phyloP scores from a whole-genome alignment of 2,797 vertebrate species.

The Agapornis canus region DNA sequence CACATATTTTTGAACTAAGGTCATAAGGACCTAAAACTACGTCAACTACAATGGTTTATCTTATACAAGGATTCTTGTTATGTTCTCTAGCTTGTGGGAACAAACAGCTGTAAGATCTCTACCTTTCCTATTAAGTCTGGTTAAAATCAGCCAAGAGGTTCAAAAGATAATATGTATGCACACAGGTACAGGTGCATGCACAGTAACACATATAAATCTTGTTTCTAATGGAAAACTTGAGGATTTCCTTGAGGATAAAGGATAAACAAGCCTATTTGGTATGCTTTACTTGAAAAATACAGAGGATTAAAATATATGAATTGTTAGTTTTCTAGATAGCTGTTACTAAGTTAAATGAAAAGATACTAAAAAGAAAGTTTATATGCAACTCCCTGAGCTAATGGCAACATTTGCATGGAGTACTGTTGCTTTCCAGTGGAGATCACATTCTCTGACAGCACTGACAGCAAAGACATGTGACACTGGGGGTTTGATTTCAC shows the following conservation, averaged over 20 bases:
- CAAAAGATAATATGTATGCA: not conserved
- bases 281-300: not conserved
- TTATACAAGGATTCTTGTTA: too few relatives aligned
- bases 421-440: not conserved
- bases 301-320: not conserved
- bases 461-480: not conserved
- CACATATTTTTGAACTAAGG: too few relatives aligned
- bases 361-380: not conserved
- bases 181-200: not conserved
- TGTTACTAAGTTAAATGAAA: not conserved
- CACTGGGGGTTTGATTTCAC: not conserved
- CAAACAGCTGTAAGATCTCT: not conserved
- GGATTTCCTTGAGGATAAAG: not conserved
- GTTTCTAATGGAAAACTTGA: not conserved
- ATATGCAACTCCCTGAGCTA: not conserved
- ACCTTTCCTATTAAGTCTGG: not conserved
- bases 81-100: not conserved
- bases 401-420: not conserved
- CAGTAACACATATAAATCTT: not conserved
- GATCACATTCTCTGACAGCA: not conserved
- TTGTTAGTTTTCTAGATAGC: not conserved
- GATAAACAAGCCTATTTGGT: not conserved
- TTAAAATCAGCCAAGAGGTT: not conserved
- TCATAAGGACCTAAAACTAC: too few relatives aligned
- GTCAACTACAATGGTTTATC: too few relatives aligned